phyloP scores from a whole-genome alignment of 30 jellyfish, hydroid and myxozoan genomes.

The Aurelia aurita complex sp. Pacific region DNA sequence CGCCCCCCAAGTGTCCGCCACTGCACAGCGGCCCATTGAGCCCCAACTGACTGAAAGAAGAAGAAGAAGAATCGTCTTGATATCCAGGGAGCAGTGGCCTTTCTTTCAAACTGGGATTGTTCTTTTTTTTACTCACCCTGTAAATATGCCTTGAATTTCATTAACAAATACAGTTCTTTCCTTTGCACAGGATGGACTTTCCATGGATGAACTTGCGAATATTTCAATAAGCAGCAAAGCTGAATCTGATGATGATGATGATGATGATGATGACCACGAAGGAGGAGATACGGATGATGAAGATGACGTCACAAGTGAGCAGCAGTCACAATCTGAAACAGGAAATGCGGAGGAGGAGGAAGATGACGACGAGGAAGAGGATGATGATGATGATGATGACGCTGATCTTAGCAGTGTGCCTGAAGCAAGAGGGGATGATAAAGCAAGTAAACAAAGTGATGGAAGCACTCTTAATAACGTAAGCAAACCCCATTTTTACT shows the following conservation, averaged over 20 bases:
- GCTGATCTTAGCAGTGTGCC: not conserved
- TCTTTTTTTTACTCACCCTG: not conserved
- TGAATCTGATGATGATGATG: constrained; percentile 31
- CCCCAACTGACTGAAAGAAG: too few relatives aligned
- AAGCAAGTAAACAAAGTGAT: constrained; percentile 40
- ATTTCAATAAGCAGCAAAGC: constrained; percentile 73
- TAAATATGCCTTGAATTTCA: too few relatives aligned
- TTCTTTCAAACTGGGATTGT: too few relatives aligned
- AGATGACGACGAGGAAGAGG: constrained; percentile 51
- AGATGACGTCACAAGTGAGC: constrained; percentile 52
- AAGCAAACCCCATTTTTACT: too few relatives aligned
- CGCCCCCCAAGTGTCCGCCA: too few relatives aligned
- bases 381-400: constrained; percentile 43
- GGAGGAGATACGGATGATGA: constrained; percentile 44
- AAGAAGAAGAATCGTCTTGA: too few relatives aligned
- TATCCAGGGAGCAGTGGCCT: too few relatives aligned
- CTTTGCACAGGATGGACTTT: constrained; percentile 46
- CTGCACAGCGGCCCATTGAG: too few relatives aligned
- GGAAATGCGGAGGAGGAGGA: constrained; percentile 49
- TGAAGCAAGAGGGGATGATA: not conserved
- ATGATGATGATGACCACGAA: constrained; percentile 42
- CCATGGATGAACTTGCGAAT: constrained; percentile 81
- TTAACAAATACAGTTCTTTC: not conserved
- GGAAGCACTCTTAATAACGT: constrained; percentile 49
- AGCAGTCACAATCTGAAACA: constrained; percentile 21